Evolutionary conservation across 2,113 vertebrate species (phyloP).

Genomic region (Anoplopoma fimbria): DNA sequence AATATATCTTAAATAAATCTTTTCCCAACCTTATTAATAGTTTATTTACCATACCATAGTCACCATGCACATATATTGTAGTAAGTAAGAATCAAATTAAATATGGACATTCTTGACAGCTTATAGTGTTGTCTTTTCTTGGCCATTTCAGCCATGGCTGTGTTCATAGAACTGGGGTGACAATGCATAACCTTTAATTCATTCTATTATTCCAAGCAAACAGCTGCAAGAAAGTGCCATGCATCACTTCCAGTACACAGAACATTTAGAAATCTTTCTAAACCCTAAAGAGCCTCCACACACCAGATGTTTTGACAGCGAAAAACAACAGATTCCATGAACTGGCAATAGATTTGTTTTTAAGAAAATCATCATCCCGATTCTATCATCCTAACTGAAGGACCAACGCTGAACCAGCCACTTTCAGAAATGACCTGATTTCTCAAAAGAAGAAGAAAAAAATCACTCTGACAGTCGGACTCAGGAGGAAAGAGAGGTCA

Average conservation of each 20-base stretch:
- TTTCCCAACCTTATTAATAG: background rate
- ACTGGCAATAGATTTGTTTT: background rate
- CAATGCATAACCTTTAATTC: background rate
- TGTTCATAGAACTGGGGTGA: background rate
- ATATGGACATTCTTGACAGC: background rate
- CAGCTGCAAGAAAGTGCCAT: background rate
- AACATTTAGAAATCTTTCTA: background rate
- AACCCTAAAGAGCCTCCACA: background rate
- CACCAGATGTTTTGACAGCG: background rate
- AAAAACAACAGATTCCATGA: background rate
- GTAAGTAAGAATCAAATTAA: background rate
- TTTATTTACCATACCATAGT: background rate
- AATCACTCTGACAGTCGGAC: background rate
- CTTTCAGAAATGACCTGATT: conserved; percentile 9
- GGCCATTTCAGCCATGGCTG: background rate
- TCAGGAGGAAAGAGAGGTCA: conserved; percentile 13
- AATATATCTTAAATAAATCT: too few species aligned
- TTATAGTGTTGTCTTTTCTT: background rate
- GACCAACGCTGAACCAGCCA: background rate
- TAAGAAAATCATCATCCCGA: background rate
- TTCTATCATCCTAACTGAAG: background rate
- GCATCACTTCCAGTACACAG: background rate
- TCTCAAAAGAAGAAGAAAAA: background rate
- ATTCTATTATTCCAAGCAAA: background rate
- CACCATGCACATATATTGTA: background rate